These are phyloP conservation scores for Clytia hemisphaerica DNA, from an alignment of 30 jellyfish, hydroid and myxozoan genomes.

Conservation along the genomic window DNA sequence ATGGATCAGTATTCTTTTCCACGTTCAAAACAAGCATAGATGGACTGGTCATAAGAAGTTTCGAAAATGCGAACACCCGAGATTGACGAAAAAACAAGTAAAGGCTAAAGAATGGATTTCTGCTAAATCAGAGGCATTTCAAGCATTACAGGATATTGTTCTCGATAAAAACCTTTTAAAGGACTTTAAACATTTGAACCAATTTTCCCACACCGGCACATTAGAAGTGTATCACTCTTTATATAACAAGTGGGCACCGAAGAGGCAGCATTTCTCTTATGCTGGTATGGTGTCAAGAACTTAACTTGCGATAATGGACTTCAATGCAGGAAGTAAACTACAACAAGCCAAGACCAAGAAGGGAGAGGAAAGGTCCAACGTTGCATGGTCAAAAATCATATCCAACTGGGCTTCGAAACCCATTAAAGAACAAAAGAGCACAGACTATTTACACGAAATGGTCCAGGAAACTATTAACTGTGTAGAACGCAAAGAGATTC, in stretches of 20 bases:
- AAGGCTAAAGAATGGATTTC: constrained; percentile 20
- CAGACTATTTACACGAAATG: not conserved
- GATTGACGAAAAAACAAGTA: constrained; percentile 1
- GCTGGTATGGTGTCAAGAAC: constrained; percentile 34
- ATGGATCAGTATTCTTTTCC: constrained; percentile 23
- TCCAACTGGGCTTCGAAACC: constrained; percentile 22
- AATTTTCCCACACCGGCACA: constrained; percentile 44
- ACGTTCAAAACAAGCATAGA: constrained; percentile 22
- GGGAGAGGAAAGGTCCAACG: constrained; percentile 17
- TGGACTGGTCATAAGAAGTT: constrained; percentile 19
- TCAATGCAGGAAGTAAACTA: constrained; percentile 13
- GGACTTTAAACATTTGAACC: constrained; percentile 17
- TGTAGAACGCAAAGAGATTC: not conserved
- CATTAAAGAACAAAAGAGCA: not conserved
- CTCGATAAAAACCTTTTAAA: constrained; percentile 5
- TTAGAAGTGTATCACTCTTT: constrained; percentile 39
- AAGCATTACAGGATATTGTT: constrained; percentile 22
- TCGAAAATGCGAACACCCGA: constrained; percentile 16
- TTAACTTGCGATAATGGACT: constrained; percentile 28
- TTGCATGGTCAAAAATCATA: not conserved
- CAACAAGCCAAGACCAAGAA: constrained; percentile 19
- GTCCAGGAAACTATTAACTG: not conserved
- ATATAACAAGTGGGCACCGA: constrained; percentile 21
- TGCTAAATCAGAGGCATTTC: constrained; percentile 26
- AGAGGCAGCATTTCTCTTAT: constrained; percentile 31